These are phyloP conservation scores for Brachystomella parvula DNA, from an alignment of 1,140 invertebrate species.

Conservation along the genomic window DNA sequence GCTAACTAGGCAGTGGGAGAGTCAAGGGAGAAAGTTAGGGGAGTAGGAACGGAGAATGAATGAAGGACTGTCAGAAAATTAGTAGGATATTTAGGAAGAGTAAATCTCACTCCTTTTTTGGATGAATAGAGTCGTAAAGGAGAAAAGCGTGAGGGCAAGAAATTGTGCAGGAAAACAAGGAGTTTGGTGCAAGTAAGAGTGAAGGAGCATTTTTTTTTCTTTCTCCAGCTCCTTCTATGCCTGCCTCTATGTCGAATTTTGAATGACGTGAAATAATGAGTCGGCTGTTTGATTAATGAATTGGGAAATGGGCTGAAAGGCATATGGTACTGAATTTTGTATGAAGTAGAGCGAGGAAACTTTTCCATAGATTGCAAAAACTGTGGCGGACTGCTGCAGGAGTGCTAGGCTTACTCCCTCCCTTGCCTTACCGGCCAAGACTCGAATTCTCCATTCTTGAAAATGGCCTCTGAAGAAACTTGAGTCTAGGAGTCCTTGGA, in stretches of 20 bases:
- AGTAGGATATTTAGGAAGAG: slow-evolving; percentile 28
- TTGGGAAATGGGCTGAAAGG: slow-evolving; percentile 33
- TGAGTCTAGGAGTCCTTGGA: too few relatives aligned
- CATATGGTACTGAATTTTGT: slow-evolving; percentile 36
- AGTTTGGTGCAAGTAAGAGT: not conserved
- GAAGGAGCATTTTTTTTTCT: slow-evolving; percentile 5
- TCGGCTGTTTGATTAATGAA: slow-evolving; percentile 36
- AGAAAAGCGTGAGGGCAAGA: not conserved
- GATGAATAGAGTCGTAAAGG: not conserved
- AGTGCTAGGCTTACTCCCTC: too few relatives aligned
- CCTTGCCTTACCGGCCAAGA: too few relatives aligned
- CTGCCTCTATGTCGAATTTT: slow-evolving; percentile 28
- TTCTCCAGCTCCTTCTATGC: not conserved
- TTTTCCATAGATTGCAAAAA: slow-evolving; percentile 9
- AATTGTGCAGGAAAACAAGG: not conserved
- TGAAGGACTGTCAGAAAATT: slow-evolving; percentile 23
- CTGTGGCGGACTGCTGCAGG: not conserved
- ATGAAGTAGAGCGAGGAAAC: slow-evolving; percentile 20
- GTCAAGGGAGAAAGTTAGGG: not conserved
- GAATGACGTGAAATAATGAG: slow-evolving; percentile 36
- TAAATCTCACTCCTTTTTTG: not conserved
- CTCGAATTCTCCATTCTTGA: too few relatives aligned
- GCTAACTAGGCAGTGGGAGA: not conserved
- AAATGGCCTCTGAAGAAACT: not conserved
- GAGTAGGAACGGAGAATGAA: not conserved